Base-by-base conservation (phyloP, 2,113 vertebrate genomes). In the Scophthalmus maximus region DNA sequence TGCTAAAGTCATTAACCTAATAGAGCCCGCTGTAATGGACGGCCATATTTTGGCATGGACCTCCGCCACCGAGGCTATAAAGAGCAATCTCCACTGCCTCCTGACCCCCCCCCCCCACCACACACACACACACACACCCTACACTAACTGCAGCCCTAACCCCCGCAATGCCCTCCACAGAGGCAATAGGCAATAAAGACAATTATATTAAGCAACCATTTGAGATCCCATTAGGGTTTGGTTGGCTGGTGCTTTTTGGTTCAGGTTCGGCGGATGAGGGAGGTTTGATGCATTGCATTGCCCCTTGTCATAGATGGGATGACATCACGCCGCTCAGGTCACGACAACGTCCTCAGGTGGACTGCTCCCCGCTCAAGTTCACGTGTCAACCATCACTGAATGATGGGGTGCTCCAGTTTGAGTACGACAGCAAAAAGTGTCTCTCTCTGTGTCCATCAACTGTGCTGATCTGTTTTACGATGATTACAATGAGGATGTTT, bases 1-100 rank as follows among this genome's bases (percentile, higher is more conserved):
- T 64, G 67, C 74, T 88, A 70, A 91, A 87, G 87, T 89, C 86
- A 86, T 92, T 91, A 89, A 80, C 73, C 84, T 89, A 78, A 90
- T 82, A 86, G 85, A 87, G 80, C 69, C 66, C 42, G 29, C 77
- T 49, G 30, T 88, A 92, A 92, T 88, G 76, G 74, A 76, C 59
- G 25, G 59, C 68, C 64, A 79, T 88, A 73, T 88, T 86, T 76
- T 73, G 73, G 74, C 75, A 78, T 64, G 73, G 55, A 69, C 51
- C 61, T 73, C 59, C 40, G 44, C 67, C 72, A 63, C 63, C 34
- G n/a, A 81, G 38, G 65, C 79, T 58, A 79, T 88, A 88, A 91
- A 88, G 85, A 81, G 61, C 83, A 79, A 77, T 87, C 80, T 79
- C 26, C 51, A 51, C 50, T 17, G 67, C 82, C 72, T 87, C 50